Evolutionary conservation across 2,797 vertebrate species (phyloP).

Genomic region (Staurois parvus): DNA sequence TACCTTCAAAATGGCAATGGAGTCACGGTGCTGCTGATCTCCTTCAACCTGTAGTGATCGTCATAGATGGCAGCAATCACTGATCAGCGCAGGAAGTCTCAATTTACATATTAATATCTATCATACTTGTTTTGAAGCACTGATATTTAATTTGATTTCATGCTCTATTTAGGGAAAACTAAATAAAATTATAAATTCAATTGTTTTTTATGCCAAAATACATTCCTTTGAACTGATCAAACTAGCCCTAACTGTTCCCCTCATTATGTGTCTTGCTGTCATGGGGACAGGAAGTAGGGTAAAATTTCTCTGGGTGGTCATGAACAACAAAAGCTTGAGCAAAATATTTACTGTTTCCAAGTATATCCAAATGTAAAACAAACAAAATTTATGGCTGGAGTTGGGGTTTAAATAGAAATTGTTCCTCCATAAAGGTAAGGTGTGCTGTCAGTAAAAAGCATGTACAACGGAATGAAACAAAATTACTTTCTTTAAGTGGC

Average conservation of each 20-base stretch:
- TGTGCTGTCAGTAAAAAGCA: not conserved
- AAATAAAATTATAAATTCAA: not conserved
- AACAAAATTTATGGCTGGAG: not conserved
- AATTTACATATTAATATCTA: too few relatives aligned
- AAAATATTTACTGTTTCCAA: not conserved
- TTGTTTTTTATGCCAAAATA: not conserved
- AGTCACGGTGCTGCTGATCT: too few relatives aligned
- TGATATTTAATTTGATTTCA: too few relatives aligned
- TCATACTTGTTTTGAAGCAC: too few relatives aligned
- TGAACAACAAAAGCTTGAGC: not conserved
- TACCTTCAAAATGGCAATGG: too few relatives aligned
- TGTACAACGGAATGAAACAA: not conserved
- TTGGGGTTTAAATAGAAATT: not conserved
- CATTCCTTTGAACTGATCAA: too few relatives aligned
- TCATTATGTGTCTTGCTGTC: too few relatives aligned
- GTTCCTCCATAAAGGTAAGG: not conserved
- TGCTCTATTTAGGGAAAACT: not conserved
- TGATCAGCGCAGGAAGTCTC: too few relatives aligned
- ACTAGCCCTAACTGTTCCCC: too few relatives aligned
- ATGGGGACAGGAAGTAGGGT: too few relatives aligned
- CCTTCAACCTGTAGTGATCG: too few relatives aligned
- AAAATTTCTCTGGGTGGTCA: not conserved
- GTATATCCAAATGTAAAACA: not conserved
- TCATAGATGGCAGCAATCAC: too few relatives aligned
- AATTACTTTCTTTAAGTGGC: slow-evolving; percentile 23